phyloP scores from a whole-genome alignment of 2,888 invertebrate genomes.

The Maniola hyperantus region DNA sequence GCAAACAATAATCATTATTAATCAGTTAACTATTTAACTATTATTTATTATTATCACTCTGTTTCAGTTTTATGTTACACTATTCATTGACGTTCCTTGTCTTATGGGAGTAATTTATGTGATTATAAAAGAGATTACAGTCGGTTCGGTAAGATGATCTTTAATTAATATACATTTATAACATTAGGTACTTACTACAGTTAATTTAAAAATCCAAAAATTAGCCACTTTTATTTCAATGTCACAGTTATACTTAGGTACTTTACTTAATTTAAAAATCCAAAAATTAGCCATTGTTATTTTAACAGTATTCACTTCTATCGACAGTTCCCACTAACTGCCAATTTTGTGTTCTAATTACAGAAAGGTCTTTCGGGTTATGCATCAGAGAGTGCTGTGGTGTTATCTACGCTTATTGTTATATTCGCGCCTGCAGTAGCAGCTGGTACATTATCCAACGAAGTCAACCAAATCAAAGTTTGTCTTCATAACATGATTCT shows the following conservation, averaged over 20 bases:
- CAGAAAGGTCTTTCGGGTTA: neutral
- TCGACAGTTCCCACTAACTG: no score
- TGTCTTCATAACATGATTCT: slow-evolving; percentile 27
- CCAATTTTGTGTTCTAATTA: neutral
- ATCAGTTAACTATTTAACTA: no score
- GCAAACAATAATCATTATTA: neutral
- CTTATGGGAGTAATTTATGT: slow-evolving; percentile 17
- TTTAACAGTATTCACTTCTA: neutral
- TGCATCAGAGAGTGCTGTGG: slow-evolving; percentile 3
- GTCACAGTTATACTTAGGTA: no score
- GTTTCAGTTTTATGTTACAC: slow-evolving; percentile 23
- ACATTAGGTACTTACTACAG: no score
- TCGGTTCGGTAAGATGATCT: slow-evolving; percentile 4
- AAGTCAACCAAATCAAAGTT: slow-evolving; percentile 30
- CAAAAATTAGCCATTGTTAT: neutral
- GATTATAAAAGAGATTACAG: slow-evolving; percentile 20
- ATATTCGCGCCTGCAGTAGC: slow-evolving; percentile 25
- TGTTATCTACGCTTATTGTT: slow-evolving; percentile 9
- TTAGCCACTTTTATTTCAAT: neutral
- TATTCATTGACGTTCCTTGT: slow-evolving; percentile 10
- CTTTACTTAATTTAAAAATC: neutral
- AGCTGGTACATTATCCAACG: slow-evolving; percentile 21
- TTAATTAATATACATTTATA: neutral
- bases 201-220: no score
- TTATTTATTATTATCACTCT: neutral